Base-by-base conservation (phyloP, 1,140 invertebrate genomes). In the Coenobita brevimanus region DNA sequence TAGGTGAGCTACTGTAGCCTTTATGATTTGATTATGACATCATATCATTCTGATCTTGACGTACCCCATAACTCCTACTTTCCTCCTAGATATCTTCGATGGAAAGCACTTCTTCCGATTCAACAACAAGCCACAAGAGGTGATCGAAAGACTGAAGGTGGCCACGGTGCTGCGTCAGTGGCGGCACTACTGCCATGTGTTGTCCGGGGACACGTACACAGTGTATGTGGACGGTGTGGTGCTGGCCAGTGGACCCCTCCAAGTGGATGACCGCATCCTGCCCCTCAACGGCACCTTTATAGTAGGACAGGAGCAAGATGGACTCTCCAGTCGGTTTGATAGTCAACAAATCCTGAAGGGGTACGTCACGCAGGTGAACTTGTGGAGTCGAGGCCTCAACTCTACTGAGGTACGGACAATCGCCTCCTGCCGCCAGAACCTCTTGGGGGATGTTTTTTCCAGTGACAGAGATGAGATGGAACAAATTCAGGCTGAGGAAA, bases 131-230 rank as follows among this genome's bases (percentile, higher is more conserved):
- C 85, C 85, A 2, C 85, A 87, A 50, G 10, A 24, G 6, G 62
- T 24, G 3, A 80, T 80, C 24, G 43, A 81, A 43, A 24, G 17
- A 3, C 27, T 87, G 21, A 13, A 41, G 2, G 21, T 87, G 1
- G 27, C 43, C 3, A 69, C 85, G 4, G 43, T 73, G 3, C 78
- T 87, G 21, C 62, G 75, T n/a, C 62, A 46, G 36, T 87, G 85
- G 85, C 76, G 76, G 1, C 78, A 81, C 54, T 87, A 81, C 43
- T 87, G 85, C 60, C 85, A 87, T 17, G 85, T 87, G 13, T 21
- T 87, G 0, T 30, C 62, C n/a, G 76, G 76, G 17, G 76, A 81
- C 36, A 80, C 46, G 3, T 87, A 87, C 50, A 87, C 85, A 6
- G 64, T 87, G 8, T 87, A 81, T 43, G 76, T 87, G 3, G 85